Evolutionary conservation across 2,888 invertebrate species (phyloP).

Genomic region (Chouioia cunea): DNA sequence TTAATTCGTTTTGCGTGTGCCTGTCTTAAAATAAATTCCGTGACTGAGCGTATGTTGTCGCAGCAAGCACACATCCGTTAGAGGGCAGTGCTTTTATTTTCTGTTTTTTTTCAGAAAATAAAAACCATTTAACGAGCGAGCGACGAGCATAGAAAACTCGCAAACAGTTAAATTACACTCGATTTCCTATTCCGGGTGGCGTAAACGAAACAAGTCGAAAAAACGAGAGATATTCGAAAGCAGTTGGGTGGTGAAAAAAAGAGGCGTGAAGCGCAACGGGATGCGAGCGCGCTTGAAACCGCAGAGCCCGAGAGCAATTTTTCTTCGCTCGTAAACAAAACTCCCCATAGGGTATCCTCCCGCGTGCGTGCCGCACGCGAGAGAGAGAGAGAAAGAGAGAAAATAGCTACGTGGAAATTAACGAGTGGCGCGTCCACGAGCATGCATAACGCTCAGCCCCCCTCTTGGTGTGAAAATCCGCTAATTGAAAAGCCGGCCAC

Average conservation of each 20-base stretch:
- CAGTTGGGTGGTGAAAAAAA: too few species aligned
- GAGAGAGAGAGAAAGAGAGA: too few species aligned
- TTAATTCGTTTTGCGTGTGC: too few species aligned
- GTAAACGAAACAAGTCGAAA: neutral
- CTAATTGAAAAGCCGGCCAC: slow-evolving; percentile 27
- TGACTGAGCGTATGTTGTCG: too few species aligned
- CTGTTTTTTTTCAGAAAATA: neutral
- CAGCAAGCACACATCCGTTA: too few species aligned
- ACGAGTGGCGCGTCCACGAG: too few species aligned
- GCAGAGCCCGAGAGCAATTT: neutral
- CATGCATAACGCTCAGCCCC: neutral
- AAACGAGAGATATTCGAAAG: too few species aligned
- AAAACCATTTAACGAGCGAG: neutral
- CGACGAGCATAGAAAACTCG: neutral
- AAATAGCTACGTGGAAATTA: too few species aligned
- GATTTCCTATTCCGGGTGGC: slow-evolving; percentile 17
- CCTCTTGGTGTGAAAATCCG: neutral
- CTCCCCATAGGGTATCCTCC: neutral
- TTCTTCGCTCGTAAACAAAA: slow-evolving; percentile 18
- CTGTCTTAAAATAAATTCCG: too few species aligned
- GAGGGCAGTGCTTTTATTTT: too few species aligned
- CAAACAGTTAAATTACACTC: slow-evolving; percentile 23
- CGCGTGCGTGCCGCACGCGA: too few species aligned
- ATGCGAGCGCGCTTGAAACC: neutral
- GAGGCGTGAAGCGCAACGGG: too few species aligned